A percentile compares a stretch with the other conserved stretches of the same genome.
Conservation (phyloP, 2,888 invertebrate species). For the Fissipunctia ypsillon region DNA sequence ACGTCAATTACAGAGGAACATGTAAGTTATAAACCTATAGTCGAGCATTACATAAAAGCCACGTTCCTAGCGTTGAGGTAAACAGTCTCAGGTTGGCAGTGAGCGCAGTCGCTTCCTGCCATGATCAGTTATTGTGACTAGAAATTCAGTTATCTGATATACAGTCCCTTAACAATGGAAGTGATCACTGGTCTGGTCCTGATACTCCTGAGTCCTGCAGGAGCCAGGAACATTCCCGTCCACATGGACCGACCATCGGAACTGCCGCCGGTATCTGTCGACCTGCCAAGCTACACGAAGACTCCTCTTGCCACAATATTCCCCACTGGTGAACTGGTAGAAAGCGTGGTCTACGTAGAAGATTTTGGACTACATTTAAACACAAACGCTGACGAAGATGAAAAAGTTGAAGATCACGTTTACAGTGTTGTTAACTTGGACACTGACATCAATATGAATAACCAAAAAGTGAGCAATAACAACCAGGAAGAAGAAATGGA, state of each 20-base stretch:
- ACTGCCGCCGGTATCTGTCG: not conserved
- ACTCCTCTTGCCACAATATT: not conserved
- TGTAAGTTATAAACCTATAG: not conserved
- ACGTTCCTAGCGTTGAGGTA: not conserved
- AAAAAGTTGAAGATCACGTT: not conserved
- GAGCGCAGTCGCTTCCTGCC: constrained; percentile 6
- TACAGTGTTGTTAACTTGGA: not conserved
- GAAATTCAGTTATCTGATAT: constrained; percentile 34
- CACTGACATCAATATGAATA: not conserved
- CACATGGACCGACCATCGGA: not conserved
- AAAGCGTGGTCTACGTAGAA: not conserved
- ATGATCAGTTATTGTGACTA: constrained; percentile 28
- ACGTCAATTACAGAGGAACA: constrained; percentile 13
- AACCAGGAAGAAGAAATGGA: not conserved
- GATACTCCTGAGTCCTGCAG: constrained; percentile 27
- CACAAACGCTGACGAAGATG: not conserved
- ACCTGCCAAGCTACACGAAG: not conserved
- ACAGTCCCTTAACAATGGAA: constrained; percentile 46
- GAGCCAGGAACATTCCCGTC: constrained; percentile 33
- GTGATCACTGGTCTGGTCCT: constrained; percentile 34
- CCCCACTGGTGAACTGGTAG: not conserved
- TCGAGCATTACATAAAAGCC: constrained; percentile 21
- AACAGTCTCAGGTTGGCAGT: constrained; percentile 3
- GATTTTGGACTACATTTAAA: not conserved
- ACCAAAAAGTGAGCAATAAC: not conserved